Evolutionary conservation across 2,888 invertebrate species (phyloP), one percentile per base, ranked within the genome.

Genomic region (Tethea ocularis): DNA sequence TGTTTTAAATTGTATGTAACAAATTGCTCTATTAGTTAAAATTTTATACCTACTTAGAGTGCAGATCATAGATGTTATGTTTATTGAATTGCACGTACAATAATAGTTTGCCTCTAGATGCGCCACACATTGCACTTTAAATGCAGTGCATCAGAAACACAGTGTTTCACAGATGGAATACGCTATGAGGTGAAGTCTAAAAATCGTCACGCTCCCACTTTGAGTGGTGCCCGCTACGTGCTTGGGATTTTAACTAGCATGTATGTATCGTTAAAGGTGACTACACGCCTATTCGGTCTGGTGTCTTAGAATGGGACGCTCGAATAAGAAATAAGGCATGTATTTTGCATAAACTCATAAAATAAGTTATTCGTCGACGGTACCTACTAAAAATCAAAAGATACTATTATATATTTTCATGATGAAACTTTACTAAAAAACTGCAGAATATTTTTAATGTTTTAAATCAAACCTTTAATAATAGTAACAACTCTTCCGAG

Each of bases 161-260:
- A 51, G 73, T 69, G 70, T 58, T 59, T 24, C 59, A 55, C 67
- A 64, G 61, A 63, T 70, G 70, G 71, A 74, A 75, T 67, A 74
- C 64, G 61, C 56, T 67, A 65, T 59, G 59, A 68, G 60, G 33
- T 41, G 68, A 66, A 71, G 71, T 72, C 69, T 71, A 71, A 79
- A 76, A 82, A 77, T 77, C 75, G 75, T 78, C 80, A 81, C 77
- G 76, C 72, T 71, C 69, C 71, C 69, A 69, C 68, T 75, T 69
- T 66, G 73, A 75, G 71, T 63, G 68, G 72, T 67, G 70, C 60
- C 60, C 53, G 51, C 57, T 52, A 80, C 82, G 82, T 81, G 82
- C 56, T 59, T 67, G 54, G 71, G 70, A 58, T 77, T 64, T 61
- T 56, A 67, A 77, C 62, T 61, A 67, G 62, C 59, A 13, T 52